Evolutionary conservation across 2,888 invertebrate species (phyloP).

Genomic region (Cerastoderma edule): DNA sequence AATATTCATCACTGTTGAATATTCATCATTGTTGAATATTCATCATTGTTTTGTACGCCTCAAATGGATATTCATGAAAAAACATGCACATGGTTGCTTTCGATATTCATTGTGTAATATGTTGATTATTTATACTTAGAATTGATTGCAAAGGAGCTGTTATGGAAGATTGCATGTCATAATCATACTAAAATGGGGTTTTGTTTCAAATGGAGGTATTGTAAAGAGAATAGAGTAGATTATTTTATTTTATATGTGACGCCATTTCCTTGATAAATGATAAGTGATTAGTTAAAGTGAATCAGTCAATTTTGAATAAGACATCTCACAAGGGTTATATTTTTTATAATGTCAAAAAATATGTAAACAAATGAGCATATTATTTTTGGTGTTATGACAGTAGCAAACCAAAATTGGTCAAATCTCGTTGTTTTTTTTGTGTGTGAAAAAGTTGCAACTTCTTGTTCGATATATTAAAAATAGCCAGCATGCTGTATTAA

Average conservation of each 20-base stretch:
- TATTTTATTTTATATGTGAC: neutral
- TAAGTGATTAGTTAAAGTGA: neutral
- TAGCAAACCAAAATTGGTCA: too few relatives aligned
- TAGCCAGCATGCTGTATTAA: too few relatives aligned
- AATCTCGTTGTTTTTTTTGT: too few relatives aligned
- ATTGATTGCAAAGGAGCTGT: too few relatives aligned
- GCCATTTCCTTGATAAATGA: too few relatives aligned
- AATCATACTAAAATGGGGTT: neutral
- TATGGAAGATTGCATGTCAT: slow-evolving; percentile 1
- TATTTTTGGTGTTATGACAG: too few relatives aligned
- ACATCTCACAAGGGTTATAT: neutral
- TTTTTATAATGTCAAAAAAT: neutral
- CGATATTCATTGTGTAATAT: neutral
- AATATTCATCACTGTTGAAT: too few relatives aligned
- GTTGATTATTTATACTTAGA: neutral
- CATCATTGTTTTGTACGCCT: too few relatives aligned
- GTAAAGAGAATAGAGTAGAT: neutral
- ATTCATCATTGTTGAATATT: too few relatives aligned
- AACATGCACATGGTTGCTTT: neutral
- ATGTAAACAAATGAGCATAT: neutral
- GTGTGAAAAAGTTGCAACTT: too few relatives aligned
- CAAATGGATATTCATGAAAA: neutral
- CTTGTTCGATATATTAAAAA: too few relatives aligned
- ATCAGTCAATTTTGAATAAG: neutral
- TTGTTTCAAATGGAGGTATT: too few relatives aligned